Conservation (phyloP, 2,888 invertebrate species). For the Scaptomyza parva region DNA sequence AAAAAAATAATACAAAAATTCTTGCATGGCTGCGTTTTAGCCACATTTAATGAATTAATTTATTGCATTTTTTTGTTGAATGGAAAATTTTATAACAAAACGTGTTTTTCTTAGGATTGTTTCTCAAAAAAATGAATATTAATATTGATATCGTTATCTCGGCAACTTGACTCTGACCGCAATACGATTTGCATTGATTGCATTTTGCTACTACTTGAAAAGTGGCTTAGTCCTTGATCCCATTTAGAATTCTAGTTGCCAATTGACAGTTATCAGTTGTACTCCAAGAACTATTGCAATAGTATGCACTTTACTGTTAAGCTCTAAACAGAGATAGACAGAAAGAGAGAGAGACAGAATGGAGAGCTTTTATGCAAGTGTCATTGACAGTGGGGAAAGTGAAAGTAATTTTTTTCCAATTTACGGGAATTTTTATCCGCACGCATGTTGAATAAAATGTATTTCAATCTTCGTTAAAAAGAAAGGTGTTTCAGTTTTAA, state of each 20-base stretch:
- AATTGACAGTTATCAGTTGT: slow-evolving; percentile 23
- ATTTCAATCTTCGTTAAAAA: neutral
- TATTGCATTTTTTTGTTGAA: slow-evolving; percentile 6
- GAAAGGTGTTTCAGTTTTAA: neutral
- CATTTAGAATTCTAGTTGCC: slow-evolving; percentile 37
- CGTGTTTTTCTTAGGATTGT: slow-evolving; percentile 52
- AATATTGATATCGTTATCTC: slow-evolving; percentile 53
- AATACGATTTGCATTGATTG: slow-evolving; percentile 46
- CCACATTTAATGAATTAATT: slow-evolving; percentile 40
- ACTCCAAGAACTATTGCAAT: slow-evolving; percentile 10
- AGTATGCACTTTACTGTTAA: neutral
- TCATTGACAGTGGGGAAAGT: slow-evolving; percentile 32
- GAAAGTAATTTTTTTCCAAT: slow-evolving; percentile 24
- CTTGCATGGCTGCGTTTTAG: slow-evolving; percentile 43
- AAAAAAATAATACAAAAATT: slow-evolving; percentile 30
- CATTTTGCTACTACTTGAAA: neutral
- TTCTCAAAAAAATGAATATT: neutral
- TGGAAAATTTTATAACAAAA: slow-evolving; percentile 70
- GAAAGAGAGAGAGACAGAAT: neutral
- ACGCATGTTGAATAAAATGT: slow-evolving; percentile 5
- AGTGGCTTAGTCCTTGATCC: slow-evolving; percentile 50
- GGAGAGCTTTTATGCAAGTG: slow-evolving; percentile 1
- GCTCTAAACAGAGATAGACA: neutral
- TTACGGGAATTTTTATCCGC: slow-evolving; percentile 1
- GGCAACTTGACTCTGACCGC: slow-evolving; percentile 62